phyloP scores from a whole-genome alignment of 92 coral and sea anemone species.

The Zoanthus sansibaricus region DNA sequence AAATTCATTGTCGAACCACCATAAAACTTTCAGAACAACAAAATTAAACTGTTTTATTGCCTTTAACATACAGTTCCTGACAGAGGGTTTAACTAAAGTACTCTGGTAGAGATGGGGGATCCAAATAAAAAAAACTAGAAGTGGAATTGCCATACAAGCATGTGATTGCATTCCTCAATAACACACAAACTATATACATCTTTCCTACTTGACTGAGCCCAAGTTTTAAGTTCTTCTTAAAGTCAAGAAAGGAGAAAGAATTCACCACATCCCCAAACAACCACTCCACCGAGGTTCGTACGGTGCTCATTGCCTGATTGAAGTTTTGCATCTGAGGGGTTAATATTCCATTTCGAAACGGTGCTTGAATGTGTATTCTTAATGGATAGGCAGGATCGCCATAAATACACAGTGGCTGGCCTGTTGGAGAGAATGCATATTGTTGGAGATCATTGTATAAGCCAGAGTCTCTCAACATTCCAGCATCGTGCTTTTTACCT shows the following conservation, averaged over 20 bases:
- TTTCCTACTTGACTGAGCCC: background rate
- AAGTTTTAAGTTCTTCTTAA: background rate
- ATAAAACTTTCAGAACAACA: no score
- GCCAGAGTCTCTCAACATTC: background rate
- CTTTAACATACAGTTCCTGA: background rate
- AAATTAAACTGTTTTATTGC: slow-evolving; percentile 1
- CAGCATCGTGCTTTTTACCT: background rate
- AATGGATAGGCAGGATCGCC: background rate
- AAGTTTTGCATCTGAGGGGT: background rate
- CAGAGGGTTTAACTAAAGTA: slow-evolving; percentile 10
- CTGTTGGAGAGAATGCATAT: background rate
- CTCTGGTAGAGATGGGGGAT: slow-evolving; percentile 3
- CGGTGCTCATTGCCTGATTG: background rate
- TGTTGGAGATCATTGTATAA: background rate
- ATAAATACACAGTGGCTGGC: background rate
- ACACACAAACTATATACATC: slow-evolving; percentile 6
- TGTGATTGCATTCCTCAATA: slow-evolving; percentile 3
- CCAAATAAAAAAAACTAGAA: background rate
- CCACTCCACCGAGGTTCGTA: background rate
- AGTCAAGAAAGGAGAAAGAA: background rate
- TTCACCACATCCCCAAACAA: background rate
- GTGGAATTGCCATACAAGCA: slow-evolving; percentile 11
- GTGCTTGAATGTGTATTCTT: background rate
- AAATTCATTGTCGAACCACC: no score
- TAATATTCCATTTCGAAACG: background rate